Base-by-base conservation (phyloP, 2,113 vertebrate genomes). In the Lucifuga dentata region DNA sequence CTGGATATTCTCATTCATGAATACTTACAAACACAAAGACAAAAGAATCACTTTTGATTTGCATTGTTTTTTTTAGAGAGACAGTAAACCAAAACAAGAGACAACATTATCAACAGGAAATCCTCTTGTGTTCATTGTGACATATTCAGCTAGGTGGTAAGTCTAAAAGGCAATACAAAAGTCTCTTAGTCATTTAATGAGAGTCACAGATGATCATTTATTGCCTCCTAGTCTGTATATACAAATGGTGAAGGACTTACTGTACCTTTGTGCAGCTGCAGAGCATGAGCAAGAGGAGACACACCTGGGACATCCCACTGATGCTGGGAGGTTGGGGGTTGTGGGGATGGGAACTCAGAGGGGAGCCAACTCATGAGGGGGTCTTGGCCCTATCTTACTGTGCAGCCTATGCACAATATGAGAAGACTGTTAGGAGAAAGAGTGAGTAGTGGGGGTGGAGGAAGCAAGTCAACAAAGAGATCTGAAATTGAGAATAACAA, bases 261-360 rank as follows among this genome's bases (percentile, higher is more conserved):
- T 20, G 1, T 88, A 90, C 86, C 96, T 94, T 94, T 68, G 78
- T 88, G 80, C 77, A 91, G 88, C 94, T 85, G 80, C 92, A 88
- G 83, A 91, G 80, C 64, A 68, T 69, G 55, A 92, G 86, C 79
- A 90, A 73, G 65, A 88, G 71, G 69, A 87, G 60, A 85, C 74
- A 88, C 83, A 88, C 87, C 83, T 90, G 88, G 88, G 83, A 92
- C 91, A 92, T 92, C 83, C 91, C 91, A 90, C 85, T 86, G 80
- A 63, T 61, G 68, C 74, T 80, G 86, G 78, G 61, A 76, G 80
- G 82, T 70, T 66, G 67, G 76, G 65, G 84, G 70, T 53, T 3
- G 69, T 61, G 78, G 84, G 81, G 83, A 76, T 64, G 70, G 69
- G 68, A 76, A 74, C 64, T 79, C 61, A 68, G 52, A 63, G 73